Conservation (phyloP, 2,888 invertebrate species). For the Ichneumon xanthorius region DNA sequence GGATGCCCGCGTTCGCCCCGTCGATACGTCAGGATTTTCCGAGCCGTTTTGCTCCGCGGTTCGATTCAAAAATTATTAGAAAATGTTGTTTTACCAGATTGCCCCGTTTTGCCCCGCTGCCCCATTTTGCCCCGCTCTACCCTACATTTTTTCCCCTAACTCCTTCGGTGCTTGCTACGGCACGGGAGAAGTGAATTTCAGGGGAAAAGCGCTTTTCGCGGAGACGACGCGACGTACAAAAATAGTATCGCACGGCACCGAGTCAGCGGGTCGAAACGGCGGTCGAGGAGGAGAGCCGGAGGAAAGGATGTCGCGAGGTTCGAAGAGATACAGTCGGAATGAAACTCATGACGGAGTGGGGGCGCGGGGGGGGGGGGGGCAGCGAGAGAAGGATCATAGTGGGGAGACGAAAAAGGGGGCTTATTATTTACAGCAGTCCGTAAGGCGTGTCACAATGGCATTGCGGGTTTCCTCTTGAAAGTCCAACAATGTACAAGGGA, state of each 20-base stretch:
- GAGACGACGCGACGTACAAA: constrained; percentile 59
- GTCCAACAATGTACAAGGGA: constrained; percentile 81
- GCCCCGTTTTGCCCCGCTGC: too few species aligned
- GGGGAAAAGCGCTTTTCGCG: background rate
- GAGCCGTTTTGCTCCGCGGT: too few species aligned
- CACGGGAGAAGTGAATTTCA: background rate
- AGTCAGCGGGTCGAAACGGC: constrained; percentile 48
- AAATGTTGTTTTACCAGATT: too few species aligned
- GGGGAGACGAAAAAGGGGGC: constrained; percentile 69
- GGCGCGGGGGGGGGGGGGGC: constrained; percentile 2
- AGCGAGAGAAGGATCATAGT: constrained; percentile 19
- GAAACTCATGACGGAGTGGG: constrained; percentile 60
- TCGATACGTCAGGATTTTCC: too few species aligned
- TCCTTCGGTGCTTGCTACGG: background rate
- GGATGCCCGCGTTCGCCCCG: too few species aligned
- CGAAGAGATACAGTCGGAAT: constrained; percentile 41
- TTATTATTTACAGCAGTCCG: constrained; percentile 83
- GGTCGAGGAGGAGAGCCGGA: constrained; percentile 10
- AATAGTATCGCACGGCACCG: constrained; percentile 26
- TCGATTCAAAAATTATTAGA: too few species aligned
- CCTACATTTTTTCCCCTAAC: background rate
- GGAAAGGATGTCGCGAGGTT: constrained; percentile 15
- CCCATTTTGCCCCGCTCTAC: too few species aligned
- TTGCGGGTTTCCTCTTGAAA: constrained; percentile 85
- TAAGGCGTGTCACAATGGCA: constrained; percentile 83